Evolutionary conservation across 2,113 vertebrate genomes (phyloP).

Genomic region (Silurus meridionalis): DNA sequence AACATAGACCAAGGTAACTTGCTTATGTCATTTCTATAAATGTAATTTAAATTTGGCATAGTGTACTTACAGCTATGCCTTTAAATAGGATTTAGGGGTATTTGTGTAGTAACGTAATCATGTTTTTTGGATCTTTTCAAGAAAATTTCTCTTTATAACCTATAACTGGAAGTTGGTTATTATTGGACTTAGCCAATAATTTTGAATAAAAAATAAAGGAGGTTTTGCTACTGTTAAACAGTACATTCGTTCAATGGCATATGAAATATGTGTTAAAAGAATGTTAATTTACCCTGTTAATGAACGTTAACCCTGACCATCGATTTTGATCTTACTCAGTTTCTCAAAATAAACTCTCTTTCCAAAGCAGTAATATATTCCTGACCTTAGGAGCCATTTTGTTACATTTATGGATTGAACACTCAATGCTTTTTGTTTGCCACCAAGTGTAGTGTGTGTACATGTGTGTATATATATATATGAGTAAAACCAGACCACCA

Average conservation of each 20-base stretch:
- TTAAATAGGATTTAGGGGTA: background rate
- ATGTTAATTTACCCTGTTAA: background rate
- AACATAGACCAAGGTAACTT: background rate
- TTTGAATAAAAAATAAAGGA: background rate
- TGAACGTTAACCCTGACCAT: background rate
- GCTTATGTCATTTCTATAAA: background rate
- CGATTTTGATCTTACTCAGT: background rate
- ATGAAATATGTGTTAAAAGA: background rate
- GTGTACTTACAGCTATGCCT: background rate
- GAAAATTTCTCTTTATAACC: background rate
- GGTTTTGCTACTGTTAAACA: background rate
- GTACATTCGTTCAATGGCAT: background rate
- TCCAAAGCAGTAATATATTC: background rate
- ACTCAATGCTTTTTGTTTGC: slow-evolving; percentile 24
- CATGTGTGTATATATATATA: background rate
- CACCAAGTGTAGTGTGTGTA: background rate
- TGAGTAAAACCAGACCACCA: slow-evolving; percentile 19
- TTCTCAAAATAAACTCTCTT: slow-evolving; percentile 17
- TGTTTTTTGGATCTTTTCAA: background rate
- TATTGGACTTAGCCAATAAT: background rate
- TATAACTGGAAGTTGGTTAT: background rate
- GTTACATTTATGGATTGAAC: slow-evolving; percentile 14
- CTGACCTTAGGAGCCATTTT: background rate
- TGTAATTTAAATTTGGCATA: background rate
- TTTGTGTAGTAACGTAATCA: background rate